Evolutionary conservation across 2,113 vertebrate genomes (phyloP).

Genomic region (Lanius ludovicianus): DNA sequence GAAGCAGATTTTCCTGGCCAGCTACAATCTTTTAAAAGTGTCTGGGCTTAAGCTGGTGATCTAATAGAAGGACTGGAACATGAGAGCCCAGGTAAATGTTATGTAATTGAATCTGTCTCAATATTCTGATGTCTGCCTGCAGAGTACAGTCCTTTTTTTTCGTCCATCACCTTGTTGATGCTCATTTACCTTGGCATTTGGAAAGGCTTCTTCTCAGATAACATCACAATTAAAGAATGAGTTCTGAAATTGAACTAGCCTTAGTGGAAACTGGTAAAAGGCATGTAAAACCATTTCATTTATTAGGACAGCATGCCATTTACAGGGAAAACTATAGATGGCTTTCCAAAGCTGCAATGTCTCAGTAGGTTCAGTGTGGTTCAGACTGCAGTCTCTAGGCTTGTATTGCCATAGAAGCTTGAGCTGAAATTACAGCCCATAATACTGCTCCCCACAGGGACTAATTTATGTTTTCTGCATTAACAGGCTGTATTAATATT

Average conservation of each 20-base stretch:
- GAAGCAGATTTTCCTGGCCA: background rate
- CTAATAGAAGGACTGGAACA: background rate
- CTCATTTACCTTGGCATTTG: slow-evolving; percentile 45
- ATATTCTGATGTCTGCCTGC: background rate
- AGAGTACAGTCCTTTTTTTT: background rate
- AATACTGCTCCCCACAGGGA: background rate
- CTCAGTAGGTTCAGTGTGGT: slow-evolving; percentile 42
- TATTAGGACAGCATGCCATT: slow-evolving; percentile 40
- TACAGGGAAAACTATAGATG: slow-evolving; percentile 54
- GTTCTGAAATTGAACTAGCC: slow-evolving; percentile 46
- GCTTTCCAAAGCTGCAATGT: slow-evolving; percentile 65
- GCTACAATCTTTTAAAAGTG: background rate
- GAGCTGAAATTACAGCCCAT: slow-evolving; percentile 37
- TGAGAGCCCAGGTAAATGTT: background rate
- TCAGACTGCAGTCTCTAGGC: slow-evolving; percentile 27
- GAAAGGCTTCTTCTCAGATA: slow-evolving; percentile 49
- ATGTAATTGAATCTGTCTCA: background rate
- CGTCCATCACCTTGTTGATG: background rate
- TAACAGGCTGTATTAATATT: slow-evolving; percentile 1
- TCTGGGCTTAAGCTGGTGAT: background rate
- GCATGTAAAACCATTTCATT: slow-evolving; percentile 57
- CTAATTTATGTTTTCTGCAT: slow-evolving; percentile 47
- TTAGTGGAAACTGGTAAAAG: slow-evolving; percentile 49
- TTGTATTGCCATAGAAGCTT: slow-evolving; percentile 30
- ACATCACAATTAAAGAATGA: slow-evolving; percentile 66